phyloP scores from a whole-genome alignment of 1,140 invertebrate genomes.

The Drosophila malerkotliana region DNA sequence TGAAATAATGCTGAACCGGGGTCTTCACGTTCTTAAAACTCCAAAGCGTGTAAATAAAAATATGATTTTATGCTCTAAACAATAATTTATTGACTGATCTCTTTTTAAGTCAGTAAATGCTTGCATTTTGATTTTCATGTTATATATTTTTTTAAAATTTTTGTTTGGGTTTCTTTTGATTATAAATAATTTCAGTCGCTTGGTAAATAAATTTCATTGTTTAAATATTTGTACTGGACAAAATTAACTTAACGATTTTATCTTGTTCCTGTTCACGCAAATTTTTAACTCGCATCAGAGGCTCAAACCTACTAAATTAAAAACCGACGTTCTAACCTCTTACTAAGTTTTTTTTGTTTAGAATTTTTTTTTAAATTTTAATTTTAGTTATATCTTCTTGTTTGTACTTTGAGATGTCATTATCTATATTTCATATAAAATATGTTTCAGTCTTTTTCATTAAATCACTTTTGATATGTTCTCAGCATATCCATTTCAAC shows the following conservation, averaged over 20 bases:
- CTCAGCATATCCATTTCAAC: slow-evolving; percentile 14
- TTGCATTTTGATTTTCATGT: background rate
- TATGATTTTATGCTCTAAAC: slow-evolving; percentile 34
- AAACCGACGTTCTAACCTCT: background rate
- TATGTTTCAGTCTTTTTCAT: slow-evolving; percentile 61
- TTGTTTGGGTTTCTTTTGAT: slow-evolving; percentile 10
- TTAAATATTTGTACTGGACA: background rate
- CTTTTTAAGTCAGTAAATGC: slow-evolving; percentile 11
- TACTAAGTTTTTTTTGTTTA: background rate
- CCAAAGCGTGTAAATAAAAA: slow-evolving; percentile 44
- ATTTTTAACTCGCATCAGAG: background rate
- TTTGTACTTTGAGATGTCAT: slow-evolving; percentile 15
- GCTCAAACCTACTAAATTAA: background rate
- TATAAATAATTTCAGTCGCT: background rate
- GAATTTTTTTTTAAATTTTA: background rate
- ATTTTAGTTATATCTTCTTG: slow-evolving; percentile 13
- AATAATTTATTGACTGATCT: slow-evolving; percentile 39
- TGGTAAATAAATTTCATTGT: background rate
- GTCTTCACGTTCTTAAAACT: slow-evolving; percentile 31
- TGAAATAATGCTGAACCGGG: slow-evolving; percentile 51
- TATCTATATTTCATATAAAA: slow-evolving; percentile 15
- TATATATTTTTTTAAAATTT: slow-evolving; percentile 8
- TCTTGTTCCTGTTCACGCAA: background rate
- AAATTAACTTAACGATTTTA: background rate
- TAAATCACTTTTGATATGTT: slow-evolving; percentile 14